Conservation (phyloP, 2,888 invertebrate species). For the Aradus depressus region DNA sequence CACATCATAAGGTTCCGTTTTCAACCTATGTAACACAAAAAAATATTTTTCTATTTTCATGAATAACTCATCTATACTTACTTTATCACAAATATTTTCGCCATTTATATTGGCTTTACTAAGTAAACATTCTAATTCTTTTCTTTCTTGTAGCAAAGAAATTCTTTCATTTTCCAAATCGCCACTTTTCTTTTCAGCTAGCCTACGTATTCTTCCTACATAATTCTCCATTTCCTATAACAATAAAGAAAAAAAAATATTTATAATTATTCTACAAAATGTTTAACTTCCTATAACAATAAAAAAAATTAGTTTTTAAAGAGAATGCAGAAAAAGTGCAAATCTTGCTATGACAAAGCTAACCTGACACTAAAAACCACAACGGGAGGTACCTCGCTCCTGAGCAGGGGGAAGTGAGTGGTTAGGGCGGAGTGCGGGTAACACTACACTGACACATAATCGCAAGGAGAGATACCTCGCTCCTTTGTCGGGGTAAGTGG, state of each 20-base stretch:
- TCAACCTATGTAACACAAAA: no score
- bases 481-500: no score
- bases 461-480: no score
- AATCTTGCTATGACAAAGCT: not conserved
- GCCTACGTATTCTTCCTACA: conserved; percentile 36
- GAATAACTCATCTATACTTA: not conserved
- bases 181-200: conserved; percentile 36
- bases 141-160: conserved; percentile 33
- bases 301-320: not conserved
- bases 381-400: not conserved
- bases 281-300: not conserved
- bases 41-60: not conserved
- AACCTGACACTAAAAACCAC: not conserved
- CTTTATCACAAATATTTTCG: conserved; percentile 17
- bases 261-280: not conserved
- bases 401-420: not conserved
- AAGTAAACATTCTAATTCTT: conserved; percentile 12
- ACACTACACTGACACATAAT: no score
- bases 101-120: conserved; percentile 6
- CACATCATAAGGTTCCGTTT: no score
- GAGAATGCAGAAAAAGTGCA: not conserved
- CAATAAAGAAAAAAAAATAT: conserved; percentile 10
- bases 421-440: no score
- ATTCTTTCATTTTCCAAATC: conserved; percentile 34
- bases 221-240: conserved; percentile 38